A percentile compares a stretch with the other conserved stretches of the same genome.
Evolutionary conservation across 2,797 vertebrate species (phyloP).

Genomic region (Zalophus californianus): DNA sequence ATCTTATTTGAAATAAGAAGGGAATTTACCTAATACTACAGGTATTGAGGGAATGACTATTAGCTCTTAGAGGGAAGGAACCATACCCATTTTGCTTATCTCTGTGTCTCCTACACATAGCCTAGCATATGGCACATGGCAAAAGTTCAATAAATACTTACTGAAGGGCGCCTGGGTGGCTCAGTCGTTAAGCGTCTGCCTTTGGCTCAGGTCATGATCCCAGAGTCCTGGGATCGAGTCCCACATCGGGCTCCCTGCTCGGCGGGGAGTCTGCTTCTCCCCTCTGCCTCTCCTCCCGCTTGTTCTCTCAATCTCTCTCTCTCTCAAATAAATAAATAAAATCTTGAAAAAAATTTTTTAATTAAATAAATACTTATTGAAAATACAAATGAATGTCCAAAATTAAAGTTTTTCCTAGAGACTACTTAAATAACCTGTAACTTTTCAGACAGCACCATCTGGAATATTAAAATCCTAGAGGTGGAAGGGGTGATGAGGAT

Average conservation of each 20-base stretch:
- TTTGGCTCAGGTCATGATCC: background rate
- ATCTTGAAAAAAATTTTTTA: background rate
- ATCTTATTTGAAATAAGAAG: slow-evolving; percentile 16
- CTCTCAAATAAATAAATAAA: background rate
- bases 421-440: background rate
- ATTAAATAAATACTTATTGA: slow-evolving; percentile 20
- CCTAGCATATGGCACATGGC: background rate
- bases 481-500: background rate
- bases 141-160: slow-evolving; percentile 16
- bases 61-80: background rate
- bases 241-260: background rate
- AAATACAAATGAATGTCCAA: background rate
- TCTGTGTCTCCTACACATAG: background rate
- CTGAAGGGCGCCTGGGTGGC: background rate
- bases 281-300: background rate
- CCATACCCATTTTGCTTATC: background rate
- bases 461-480: background rate
- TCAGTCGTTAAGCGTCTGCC: background rate
- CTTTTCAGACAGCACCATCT: slow-evolving; percentile 18
- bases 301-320: background rate
- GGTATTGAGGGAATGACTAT: background rate
- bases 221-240: background rate
- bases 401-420: background rate
- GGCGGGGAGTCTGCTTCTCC: background rate
- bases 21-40: background rate